Evolutionary conservation across 2,888 invertebrate genomes (phyloP).

Genomic region (Empis livida): DNA sequence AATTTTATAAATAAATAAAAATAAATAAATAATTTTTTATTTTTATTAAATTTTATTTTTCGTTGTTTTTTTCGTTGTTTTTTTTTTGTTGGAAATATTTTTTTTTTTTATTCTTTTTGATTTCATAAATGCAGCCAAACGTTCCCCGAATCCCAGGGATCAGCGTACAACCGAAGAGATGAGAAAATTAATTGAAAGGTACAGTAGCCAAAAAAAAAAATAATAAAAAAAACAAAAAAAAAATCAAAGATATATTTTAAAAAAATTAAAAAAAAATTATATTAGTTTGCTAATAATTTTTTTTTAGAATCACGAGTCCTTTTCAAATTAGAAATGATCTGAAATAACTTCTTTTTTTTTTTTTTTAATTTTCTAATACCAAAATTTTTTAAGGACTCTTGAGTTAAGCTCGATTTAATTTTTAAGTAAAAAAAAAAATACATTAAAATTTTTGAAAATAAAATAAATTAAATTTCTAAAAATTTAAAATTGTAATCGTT

Average conservation of each 20-base stretch:
- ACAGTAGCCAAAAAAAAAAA: slow-evolving; percentile 40
- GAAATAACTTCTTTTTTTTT: no score
- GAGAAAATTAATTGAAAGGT: slow-evolving; percentile 96
- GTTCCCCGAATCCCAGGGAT: slow-evolving; percentile 68
- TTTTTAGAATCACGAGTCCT: neutral
- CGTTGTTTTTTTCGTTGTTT: slow-evolving; percentile 15
- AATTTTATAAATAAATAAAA: neutral
- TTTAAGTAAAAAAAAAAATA: neutral
- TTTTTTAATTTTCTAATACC: no score
- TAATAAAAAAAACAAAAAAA: slow-evolving; percentile 3
- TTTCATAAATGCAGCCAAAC: slow-evolving; percentile 39
- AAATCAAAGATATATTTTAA: no score
- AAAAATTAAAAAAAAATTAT: slow-evolving; percentile 4
- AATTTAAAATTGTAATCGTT: slow-evolving; percentile 6
- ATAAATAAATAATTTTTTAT: slow-evolving; percentile 12
- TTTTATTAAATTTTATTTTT: slow-evolving; percentile 17
- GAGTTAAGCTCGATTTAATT: no score
- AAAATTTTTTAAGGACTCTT: no score
- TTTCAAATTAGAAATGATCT: no score
- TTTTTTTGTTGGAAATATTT: slow-evolving; percentile 11
- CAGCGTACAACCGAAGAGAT: slow-evolving; percentile 91
- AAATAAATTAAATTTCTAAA: slow-evolving; percentile 5
- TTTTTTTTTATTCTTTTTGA: slow-evolving; percentile 18
- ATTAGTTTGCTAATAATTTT: slow-evolving; percentile 12
- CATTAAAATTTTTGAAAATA: no score